Conservation (phyloP, 1,140 invertebrate genomes). For the Orius laevigatus region DNA sequence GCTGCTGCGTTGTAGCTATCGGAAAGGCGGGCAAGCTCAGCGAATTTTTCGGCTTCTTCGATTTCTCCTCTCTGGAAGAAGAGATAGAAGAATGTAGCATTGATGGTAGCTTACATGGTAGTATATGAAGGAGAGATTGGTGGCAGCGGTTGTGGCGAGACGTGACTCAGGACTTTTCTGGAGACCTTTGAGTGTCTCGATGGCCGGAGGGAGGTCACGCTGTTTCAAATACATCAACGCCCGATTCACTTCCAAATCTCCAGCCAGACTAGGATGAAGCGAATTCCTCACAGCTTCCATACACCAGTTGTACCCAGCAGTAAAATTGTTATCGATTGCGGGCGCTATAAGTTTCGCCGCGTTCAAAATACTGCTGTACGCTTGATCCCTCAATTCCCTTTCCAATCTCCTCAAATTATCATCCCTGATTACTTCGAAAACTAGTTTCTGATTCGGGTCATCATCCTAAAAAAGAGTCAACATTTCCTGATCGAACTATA, state of each 20-base stretch:
- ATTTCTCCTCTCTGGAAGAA: constrained; percentile 56
- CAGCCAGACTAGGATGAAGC: constrained; percentile 57
- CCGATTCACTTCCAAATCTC: constrained; percentile 87
- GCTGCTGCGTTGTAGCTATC: constrained; percentile 70
- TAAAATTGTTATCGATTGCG: constrained; percentile 61
- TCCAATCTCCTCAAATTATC: constrained; percentile 66
- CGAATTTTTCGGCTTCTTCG: constrained; percentile 67
- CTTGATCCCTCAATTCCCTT: constrained; percentile 52
- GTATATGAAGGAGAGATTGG: constrained; percentile 83
- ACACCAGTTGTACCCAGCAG: constrained; percentile 57
- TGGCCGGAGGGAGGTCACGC: constrained; percentile 62
- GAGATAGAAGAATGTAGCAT: background rate
- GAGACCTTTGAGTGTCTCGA: constrained; percentile 77
- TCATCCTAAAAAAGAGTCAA: constrained; percentile 39
- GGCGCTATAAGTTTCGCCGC: constrained; percentile 86
- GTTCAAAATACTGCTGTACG: constrained; percentile 71
- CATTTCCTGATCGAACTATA: constrained; percentile 20
- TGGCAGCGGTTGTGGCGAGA: constrained; percentile 68
- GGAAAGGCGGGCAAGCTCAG: constrained; percentile 53
- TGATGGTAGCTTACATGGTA: constrained; percentile 44
- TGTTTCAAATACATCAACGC: constrained; percentile 77
- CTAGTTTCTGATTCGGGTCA: constrained; percentile 49
- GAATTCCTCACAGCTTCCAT: constrained; percentile 62
- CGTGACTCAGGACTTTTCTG: constrained; percentile 64
- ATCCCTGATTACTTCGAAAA: constrained; percentile 61